Evolutionary conservation across 1,140 invertebrate genomes (phyloP).

Genomic region (Calycopis cecrops): DNA sequence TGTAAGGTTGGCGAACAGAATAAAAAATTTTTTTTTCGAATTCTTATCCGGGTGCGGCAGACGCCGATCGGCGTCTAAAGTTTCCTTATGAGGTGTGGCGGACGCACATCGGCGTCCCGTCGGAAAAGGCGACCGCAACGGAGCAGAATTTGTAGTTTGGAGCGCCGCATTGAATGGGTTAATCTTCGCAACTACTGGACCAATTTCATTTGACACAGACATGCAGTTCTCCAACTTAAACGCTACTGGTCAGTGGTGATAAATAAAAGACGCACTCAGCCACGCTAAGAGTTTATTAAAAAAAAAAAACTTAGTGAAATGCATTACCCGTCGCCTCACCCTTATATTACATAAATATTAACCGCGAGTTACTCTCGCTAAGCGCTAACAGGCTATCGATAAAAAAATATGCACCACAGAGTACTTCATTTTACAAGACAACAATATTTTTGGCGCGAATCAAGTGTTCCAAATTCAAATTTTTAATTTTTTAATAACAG

Average conservation of each 20-base stretch:
- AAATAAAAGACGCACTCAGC: constrained; percentile 34
- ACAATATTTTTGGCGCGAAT: constrained; percentile 23
- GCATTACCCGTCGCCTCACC: constrained; percentile 44
- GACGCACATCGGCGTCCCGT: too few relatives aligned
- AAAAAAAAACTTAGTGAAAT: constrained; percentile 45
- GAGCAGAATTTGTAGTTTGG: too few relatives aligned
- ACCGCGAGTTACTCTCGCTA: constrained; percentile 27
- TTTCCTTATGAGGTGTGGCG: too few relatives aligned
- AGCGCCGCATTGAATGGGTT: too few relatives aligned
- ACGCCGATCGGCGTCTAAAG: too few relatives aligned
- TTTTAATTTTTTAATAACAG: neutral
- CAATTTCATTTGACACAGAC: too few relatives aligned
- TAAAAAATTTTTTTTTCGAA: too few relatives aligned
- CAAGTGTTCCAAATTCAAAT: constrained; percentile 7
- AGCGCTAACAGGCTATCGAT: constrained; percentile 27
- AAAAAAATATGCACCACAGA: constrained; percentile 35
- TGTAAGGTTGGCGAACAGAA: too few relatives aligned
- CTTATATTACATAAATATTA: constrained; percentile 33
- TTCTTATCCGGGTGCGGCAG: too few relatives aligned
- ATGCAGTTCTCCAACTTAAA: too few relatives aligned
- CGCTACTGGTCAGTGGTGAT: neutral
- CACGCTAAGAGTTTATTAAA: constrained; percentile 40
- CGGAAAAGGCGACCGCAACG: too few relatives aligned
- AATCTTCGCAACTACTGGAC: too few relatives aligned
- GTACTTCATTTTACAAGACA: constrained; percentile 27